phyloP scores from a whole-genome alignment of 2,888 invertebrate genomes.

The Notocelia uddmanniana region DNA sequence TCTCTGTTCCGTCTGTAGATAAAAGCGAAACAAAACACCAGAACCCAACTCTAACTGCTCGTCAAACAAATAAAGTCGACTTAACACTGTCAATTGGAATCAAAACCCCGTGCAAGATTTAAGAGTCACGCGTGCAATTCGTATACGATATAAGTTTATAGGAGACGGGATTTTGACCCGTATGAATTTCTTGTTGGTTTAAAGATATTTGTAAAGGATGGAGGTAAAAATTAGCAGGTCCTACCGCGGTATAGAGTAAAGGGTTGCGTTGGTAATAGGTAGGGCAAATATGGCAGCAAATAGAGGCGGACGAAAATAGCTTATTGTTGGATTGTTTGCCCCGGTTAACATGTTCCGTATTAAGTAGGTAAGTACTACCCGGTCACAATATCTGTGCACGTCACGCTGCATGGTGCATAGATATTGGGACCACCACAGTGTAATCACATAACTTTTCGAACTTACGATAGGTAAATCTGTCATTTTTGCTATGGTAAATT shows the following conservation, averaged over 20 bases:
- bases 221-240: slow-evolving; percentile 48
- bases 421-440: too few relatives aligned
- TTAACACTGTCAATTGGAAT: slow-evolving; percentile 37
- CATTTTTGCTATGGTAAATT: too few relatives aligned
- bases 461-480: too few relatives aligned
- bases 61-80: slow-evolving; percentile 46
- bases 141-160: background rate
- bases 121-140: slow-evolving; percentile 7
- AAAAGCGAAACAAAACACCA: slow-evolving; percentile 46
- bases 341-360: slow-evolving; percentile 41
- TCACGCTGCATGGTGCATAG: too few relatives aligned
- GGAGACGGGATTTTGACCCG: slow-evolving; percentile 46
- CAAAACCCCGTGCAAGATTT: slow-evolving; percentile 32
- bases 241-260: slow-evolving; percentile 48
- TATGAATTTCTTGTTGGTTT: slow-evolving; percentile 46
- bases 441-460: too few relatives aligned
- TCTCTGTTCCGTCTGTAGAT: slow-evolving; percentile 29
- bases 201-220: slow-evolving; percentile 48
- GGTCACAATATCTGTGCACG: too few relatives aligned
- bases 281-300: slow-evolving; percentile 45
- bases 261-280: slow-evolving; percentile 47
- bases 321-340: slow-evolving; percentile 45
- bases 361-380: slow-evolving; percentile 10
- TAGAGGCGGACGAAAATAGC: slow-evolving; percentile 43
- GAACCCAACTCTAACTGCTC: slow-evolving; percentile 43